Evolutionary conservation across 2,797 vertebrate genomes (phyloP).

Genomic region (Luscinia megarhynchos): DNA sequence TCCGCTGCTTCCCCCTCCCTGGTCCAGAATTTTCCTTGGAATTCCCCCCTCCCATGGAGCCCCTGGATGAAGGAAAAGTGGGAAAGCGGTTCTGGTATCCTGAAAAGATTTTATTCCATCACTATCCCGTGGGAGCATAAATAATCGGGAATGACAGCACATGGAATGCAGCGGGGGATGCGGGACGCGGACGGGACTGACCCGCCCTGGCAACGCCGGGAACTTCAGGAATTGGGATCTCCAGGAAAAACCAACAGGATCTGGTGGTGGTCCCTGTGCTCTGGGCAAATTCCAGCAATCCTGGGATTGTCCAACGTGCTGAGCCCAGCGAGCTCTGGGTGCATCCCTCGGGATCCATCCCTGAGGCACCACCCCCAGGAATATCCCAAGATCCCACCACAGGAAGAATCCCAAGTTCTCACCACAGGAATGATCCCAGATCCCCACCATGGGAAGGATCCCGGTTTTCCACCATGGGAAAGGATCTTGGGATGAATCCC

Average conservation of each 20-base stretch:
- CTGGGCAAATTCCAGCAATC: not conserved
- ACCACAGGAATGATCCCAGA: accelerated
- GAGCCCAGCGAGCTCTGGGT: accelerated
- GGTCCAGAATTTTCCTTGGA: not conserved
- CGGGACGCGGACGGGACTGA: not conserved
- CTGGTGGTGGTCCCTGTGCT: not conserved
- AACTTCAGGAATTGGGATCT: not conserved
- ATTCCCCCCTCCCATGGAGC: accelerated
- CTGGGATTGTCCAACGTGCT: not conserved
- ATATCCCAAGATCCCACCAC: not conserved
- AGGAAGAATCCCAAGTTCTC: not conserved
- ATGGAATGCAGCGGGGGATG: not conserved
- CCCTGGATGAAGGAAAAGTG: not conserved
- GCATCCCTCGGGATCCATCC: not conserved
- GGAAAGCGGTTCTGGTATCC: constrained; percentile 19
- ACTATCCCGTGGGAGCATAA: constrained; percentile 77
- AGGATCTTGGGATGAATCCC: too few relatives aligned
- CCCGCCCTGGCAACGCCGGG: not conserved
- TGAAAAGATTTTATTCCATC: constrained; percentile 79
- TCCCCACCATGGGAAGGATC: not conserved
- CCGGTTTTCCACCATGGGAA: not conserved
- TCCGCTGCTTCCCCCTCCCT: accelerated
- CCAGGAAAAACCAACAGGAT: not conserved
- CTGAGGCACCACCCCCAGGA: not conserved
- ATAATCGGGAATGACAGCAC: constrained; percentile 71